Evolutionary conservation across 2,888 invertebrate species (phyloP).

Genomic region (Malacosoma neustria): DNA sequence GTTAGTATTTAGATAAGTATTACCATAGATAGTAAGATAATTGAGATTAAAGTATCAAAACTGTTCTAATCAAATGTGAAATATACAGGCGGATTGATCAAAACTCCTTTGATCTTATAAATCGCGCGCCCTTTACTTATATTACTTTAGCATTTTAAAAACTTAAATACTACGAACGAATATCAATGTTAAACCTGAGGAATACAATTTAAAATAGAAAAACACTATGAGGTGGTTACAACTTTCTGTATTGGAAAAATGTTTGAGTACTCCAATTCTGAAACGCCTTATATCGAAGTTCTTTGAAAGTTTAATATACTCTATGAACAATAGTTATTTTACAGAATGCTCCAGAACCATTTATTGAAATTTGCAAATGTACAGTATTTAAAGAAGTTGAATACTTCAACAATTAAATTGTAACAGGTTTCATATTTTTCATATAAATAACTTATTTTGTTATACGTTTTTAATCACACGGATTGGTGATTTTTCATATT

Average conservation of each 20-base stretch:
- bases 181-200: constrained; percentile 9
- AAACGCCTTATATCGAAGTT: too few species aligned
- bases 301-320: too few species aligned
- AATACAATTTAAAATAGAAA: constrained; percentile 7
- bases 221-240: too few species aligned
- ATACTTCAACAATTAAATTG: constrained; percentile 2
- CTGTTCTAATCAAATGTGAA: constrained; percentile 2
- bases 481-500: constrained; percentile 9
- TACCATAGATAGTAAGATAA: too few species aligned
- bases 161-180: constrained; percentile 3
- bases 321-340: too few species aligned
- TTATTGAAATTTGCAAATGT: too few species aligned
- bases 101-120: constrained; percentile 61
- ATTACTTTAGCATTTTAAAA: constrained; percentile 46
- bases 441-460: constrained; percentile 10
- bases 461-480: constrained; percentile 8
- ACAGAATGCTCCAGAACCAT: too few species aligned
- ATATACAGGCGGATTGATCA: constrained; percentile 50
- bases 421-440: constrained; percentile 12
- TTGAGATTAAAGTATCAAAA: not conserved
- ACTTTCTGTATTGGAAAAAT: too few species aligned
- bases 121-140: constrained; percentile 67
- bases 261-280: too few species aligned
- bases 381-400: constrained; percentile 28
- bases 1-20: too few species aligned